These are phyloP conservation scores for Pelosia muscerda DNA, from an alignment of 2,888 invertebrate species.

Conservation along the genomic window DNA sequence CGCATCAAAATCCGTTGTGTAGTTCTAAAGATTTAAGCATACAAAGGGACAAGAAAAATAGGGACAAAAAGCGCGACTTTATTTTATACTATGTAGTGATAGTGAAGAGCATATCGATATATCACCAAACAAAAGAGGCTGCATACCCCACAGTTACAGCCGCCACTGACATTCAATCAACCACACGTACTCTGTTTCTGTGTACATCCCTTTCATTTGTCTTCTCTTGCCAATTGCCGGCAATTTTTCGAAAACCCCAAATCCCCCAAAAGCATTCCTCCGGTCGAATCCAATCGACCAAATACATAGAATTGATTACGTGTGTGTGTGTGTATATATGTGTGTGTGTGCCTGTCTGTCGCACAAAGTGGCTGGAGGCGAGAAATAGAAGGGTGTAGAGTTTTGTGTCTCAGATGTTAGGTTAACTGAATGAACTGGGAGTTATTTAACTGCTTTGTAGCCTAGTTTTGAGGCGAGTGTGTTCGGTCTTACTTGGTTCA, in stretches of 20 bases:
- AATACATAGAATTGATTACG: slow-evolving; percentile 52
- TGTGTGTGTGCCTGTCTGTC: slow-evolving; percentile 49
- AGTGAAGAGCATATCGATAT: background rate
- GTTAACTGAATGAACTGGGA: slow-evolving; percentile 19
- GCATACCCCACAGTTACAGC: background rate
- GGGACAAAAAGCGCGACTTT: too few relatives aligned
- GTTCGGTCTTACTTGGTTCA: too few relatives aligned
- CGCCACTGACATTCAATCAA: background rate
- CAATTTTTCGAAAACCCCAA: slow-evolving; percentile 10
- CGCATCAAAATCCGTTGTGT: too few relatives aligned
- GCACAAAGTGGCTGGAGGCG: slow-evolving; percentile 40
- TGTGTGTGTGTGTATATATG: slow-evolving; percentile 43
- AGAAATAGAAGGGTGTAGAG: slow-evolving; percentile 48
- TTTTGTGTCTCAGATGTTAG: slow-evolving; percentile 30
- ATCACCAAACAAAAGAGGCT: background rate
- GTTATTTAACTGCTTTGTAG: background rate
- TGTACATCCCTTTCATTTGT: slow-evolving; percentile 5
- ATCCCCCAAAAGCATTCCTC: slow-evolving; percentile 12
- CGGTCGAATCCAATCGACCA: slow-evolving; percentile 45
- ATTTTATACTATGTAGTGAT: too few relatives aligned
- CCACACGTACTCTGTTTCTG: background rate
- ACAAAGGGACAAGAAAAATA: too few relatives aligned
- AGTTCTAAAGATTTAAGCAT: too few relatives aligned
- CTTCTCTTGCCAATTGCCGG: background rate
- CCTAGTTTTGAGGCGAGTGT: too few relatives aligned